Conservation (phyloP, 2,113 vertebrate genomes). For the Mionectes macconnelli region DNA sequence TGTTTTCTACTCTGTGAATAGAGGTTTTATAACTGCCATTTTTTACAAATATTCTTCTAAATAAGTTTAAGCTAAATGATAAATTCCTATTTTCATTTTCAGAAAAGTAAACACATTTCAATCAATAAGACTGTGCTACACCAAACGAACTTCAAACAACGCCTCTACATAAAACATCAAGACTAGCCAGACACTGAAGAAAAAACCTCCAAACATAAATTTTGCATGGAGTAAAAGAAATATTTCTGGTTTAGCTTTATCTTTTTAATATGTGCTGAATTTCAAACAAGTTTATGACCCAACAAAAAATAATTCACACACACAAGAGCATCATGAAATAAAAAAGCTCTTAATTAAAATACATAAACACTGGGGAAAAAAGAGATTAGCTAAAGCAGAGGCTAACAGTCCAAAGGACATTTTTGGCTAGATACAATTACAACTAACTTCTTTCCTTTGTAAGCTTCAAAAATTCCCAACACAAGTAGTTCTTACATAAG, state of each 20-base stretch:
- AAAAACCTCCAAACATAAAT: background rate
- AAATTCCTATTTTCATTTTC: background rate
- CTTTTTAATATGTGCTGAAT: background rate
- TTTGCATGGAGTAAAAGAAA: background rate
- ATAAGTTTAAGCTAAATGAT: background rate
- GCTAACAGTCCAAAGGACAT: background rate
- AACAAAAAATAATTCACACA: background rate
- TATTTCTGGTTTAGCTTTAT: background rate
- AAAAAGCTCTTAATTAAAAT: background rate
- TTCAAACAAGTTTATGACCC: background rate
- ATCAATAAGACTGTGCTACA: background rate
- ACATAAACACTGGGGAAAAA: background rate
- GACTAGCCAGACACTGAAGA: background rate
- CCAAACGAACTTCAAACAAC: constrained; percentile 17
- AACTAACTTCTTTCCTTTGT: background rate
- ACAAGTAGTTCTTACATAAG: background rate
- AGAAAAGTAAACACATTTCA: constrained; percentile 15
- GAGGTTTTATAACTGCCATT: background rate
- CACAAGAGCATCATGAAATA: background rate
- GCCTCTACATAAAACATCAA: constrained; percentile 7
- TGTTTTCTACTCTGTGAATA: background rate
- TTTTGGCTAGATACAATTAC: background rate
- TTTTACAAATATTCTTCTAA: background rate
- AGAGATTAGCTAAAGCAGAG: background rate
- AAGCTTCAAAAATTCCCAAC: background rate